Percentiles rank a stretch among this genome's conserved stretches.
These are phyloP conservation scores for Timandra comae DNA, from an alignment of 2,888 invertebrate genomes.

Conservation along the genomic window DNA sequence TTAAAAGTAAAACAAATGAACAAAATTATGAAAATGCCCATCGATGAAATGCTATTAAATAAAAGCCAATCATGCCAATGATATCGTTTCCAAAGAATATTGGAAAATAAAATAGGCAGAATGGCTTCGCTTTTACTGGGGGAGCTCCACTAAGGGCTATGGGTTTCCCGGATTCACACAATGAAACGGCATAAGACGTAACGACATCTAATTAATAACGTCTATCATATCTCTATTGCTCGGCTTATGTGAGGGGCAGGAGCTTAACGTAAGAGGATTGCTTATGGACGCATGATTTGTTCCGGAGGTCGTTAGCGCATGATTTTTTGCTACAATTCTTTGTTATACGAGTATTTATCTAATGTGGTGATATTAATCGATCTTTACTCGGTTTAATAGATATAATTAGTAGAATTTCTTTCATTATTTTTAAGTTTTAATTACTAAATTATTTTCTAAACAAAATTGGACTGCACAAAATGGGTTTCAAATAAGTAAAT, in stretches of 20 bases:
- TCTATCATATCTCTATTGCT: slow-evolving; percentile 74
- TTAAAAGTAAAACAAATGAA: no score
- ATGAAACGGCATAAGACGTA: slow-evolving; percentile 71
- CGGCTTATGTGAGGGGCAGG: slow-evolving; percentile 50
- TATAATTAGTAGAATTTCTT: no score
- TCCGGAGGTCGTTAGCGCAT: slow-evolving; percentile 52
- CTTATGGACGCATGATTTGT: slow-evolving; percentile 66
- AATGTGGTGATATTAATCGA: slow-evolving; percentile 4
- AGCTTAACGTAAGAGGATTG: slow-evolving; percentile 71
- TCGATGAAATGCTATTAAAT: no score
- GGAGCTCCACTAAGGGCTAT: neutral
- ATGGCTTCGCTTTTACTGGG: neutral
- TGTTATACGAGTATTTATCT: slow-evolving; percentile 10
- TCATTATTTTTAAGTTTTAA: slow-evolving; percentile 3
- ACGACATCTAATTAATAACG: slow-evolving; percentile 75
- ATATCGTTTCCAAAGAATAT: no score
- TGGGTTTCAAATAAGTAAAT: no score
- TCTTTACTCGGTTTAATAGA: neutral
- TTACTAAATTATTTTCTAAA: no score
- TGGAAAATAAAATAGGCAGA: no score
- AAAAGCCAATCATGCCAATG: no score
- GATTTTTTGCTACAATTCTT: slow-evolving; percentile 46
- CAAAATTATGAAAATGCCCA: no score
- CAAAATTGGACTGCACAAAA: no score
- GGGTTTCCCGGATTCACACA: slow-evolving; percentile 58